phyloP scores from a whole-genome alignment of 1,140 invertebrate genomes.

The Linepithema humile region DNA sequence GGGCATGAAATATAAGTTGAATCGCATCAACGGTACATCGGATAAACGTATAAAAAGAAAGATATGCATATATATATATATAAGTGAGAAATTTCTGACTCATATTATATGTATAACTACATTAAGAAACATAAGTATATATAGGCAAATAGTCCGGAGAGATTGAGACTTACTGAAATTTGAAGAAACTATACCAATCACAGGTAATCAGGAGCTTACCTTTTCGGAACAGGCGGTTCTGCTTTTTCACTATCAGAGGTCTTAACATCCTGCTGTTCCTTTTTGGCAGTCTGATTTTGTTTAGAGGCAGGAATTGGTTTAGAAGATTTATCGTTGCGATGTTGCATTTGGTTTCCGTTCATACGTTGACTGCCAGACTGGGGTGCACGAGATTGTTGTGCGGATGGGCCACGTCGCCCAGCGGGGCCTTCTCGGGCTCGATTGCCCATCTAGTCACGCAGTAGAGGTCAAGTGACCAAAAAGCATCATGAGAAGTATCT shows the following conservation, averaged over 20 bases:
- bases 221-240: constrained; percentile 82
- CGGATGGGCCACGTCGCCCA: constrained; percentile 83
- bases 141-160: constrained; percentile 64
- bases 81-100: constrained; percentile 26
- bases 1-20: constrained; percentile 61
- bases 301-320: constrained; percentile 84
- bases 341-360: constrained; percentile 84
- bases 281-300: constrained; percentile 84
- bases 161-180: constrained; percentile 76
- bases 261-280: constrained; percentile 84
- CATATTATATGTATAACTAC: constrained; percentile 35
- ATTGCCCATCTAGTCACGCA: constrained; percentile 83
- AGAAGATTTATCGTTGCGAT: constrained; percentile 85
- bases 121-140: constrained; percentile 47
- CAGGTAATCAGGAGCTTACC: constrained; percentile 80
- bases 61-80: not conserved
- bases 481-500: constrained; percentile 79
- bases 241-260: constrained; percentile 84
- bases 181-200: constrained; percentile 81
- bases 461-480: constrained; percentile 81
- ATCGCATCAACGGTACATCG: constrained; percentile 38
- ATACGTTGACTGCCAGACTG: constrained; percentile 84
- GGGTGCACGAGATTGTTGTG: constrained; percentile 82
- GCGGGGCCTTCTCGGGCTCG: constrained; percentile 83
- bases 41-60: constrained; percentile 54